These are phyloP conservation scores for Drosophila dives DNA, from an alignment of 2,888 invertebrate genomes.

Conservation along the genomic window DNA sequence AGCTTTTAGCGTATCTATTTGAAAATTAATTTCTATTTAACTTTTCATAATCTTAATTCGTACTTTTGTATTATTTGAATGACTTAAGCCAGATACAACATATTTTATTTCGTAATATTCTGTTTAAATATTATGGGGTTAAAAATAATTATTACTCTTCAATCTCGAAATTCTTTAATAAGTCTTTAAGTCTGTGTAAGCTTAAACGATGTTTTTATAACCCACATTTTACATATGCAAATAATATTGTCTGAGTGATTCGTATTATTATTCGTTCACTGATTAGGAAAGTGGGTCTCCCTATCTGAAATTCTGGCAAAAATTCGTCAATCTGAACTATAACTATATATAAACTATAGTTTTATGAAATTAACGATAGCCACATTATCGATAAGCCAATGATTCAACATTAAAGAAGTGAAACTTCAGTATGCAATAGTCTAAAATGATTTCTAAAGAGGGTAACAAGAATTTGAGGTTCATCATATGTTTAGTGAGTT, in stretches of 20 bases:
- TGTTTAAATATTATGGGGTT: neutral
- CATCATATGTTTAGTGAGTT: neutral
- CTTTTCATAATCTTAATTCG: neutral
- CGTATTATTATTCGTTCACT: neutral
- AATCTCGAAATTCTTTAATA: neutral
- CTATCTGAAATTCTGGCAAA: constrained; percentile 24
- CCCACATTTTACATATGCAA: neutral
- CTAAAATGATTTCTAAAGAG: neutral
- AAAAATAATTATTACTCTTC: neutral
- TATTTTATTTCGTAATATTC: neutral
- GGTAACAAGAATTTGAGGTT: neutral
- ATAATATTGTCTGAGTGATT: neutral
- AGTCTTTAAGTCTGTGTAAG: neutral
- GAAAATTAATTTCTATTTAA: neutral
- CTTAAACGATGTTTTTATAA: neutral
- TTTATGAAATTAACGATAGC: neutral
- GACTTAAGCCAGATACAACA: neutral
- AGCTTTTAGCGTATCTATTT: neutral
- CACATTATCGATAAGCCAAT: constrained; percentile 1
- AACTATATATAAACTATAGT: too few relatives aligned
- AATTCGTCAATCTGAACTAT: neutral
- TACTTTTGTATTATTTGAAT: neutral
- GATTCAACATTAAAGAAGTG: neutral
- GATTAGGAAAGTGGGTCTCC: constrained; percentile 32
- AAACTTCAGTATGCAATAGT: too few relatives aligned